Conservation (phyloP, 2,113 vertebrate species). For the Mandrillus leucophaeus region DNA sequence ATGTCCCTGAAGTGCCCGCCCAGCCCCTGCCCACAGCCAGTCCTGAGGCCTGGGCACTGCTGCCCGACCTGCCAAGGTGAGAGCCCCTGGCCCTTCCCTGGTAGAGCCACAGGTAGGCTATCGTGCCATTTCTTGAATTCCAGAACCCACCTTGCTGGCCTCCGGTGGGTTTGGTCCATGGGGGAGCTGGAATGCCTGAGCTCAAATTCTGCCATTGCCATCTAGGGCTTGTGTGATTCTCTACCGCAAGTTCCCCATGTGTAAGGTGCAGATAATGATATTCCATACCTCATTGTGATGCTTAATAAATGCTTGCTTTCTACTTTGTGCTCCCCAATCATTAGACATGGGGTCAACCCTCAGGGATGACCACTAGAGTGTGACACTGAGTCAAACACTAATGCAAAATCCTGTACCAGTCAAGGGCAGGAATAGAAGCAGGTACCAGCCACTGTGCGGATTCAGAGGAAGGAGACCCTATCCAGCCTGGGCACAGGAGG, state of each 20-base stretch:
- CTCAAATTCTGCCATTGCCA: background rate
- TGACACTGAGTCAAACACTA: background rate
- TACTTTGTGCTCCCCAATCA: background rate
- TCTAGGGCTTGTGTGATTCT: background rate
- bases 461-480: background rate
- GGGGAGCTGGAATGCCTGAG: no score
- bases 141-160: background rate
- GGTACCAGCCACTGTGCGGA: background rate
- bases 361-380: background rate
- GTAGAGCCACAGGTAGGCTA: background rate
- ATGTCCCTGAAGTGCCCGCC: constrained; percentile 81
- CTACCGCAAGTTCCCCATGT: background rate
- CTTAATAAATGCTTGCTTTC: background rate
- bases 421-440: background rate
- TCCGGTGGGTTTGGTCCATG: background rate
- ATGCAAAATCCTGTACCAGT: background rate
- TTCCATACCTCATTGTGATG: background rate
- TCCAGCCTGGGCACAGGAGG: background rate
- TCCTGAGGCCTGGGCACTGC: constrained; percentile 85
- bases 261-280: background rate
- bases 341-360: background rate
- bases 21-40: constrained; percentile 79
- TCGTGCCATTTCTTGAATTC: background rate
- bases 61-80: constrained; percentile 90
- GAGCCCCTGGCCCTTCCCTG: background rate